phyloP scores from a whole-genome alignment of 2,888 invertebrate species.

The Calameuta idolon region DNA sequence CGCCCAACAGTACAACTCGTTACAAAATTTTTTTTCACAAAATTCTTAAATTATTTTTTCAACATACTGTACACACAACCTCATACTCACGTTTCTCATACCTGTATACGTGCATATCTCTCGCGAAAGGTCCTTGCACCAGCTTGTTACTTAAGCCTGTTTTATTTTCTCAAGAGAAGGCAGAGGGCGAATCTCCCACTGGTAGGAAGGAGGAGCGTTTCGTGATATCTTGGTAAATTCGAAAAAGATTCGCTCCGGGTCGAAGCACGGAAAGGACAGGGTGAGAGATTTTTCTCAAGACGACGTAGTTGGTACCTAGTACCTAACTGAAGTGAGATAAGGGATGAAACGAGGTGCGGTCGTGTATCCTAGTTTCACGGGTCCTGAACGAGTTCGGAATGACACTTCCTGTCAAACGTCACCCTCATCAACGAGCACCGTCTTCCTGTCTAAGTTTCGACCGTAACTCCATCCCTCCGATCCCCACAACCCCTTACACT shows the following conservation, averaged over 20 bases:
- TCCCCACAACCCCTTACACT: neutral
- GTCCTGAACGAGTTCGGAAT: slow-evolving; percentile 11
- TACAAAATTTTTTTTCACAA: neutral
- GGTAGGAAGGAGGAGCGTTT: neutral
- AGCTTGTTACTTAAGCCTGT: neutral
- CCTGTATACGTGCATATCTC: neutral
- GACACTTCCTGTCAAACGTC: slow-evolving; percentile 3
- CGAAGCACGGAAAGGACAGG: neutral
- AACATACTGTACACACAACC: neutral
- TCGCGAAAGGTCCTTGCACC: neutral
- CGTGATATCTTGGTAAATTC: neutral
- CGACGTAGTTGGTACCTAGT: neutral
- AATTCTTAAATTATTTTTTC: neutral
- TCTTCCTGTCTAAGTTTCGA: slow-evolving; percentile 9
- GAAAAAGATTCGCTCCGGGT: neutral
- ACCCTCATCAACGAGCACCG: slow-evolving; percentile 3
- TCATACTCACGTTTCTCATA: neutral
- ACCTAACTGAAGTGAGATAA: slow-evolving; percentile 9
- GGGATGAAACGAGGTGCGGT: slow-evolving; percentile 10
- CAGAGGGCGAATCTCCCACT: neutral
- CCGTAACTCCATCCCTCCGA: neutral
- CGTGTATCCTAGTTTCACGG: slow-evolving; percentile 11
- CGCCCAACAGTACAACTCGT: too few relatives aligned
- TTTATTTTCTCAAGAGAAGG: neutral
- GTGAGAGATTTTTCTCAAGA: slow-evolving; percentile 3